Evolutionary conservation across 2,888 invertebrate species (phyloP).

Genomic region (Microctonus aethiopoides): DNA sequence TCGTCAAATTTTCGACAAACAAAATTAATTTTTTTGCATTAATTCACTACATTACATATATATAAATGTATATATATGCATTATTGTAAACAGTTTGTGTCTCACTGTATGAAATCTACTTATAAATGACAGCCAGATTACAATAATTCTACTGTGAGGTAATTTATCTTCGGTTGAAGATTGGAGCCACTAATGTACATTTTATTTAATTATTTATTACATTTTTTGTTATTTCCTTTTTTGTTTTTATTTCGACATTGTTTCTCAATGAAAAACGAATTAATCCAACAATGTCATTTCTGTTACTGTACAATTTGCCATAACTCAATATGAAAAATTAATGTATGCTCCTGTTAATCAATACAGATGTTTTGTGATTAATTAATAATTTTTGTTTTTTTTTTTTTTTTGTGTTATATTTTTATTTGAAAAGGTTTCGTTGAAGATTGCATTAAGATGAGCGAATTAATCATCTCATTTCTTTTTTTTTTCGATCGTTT

Average conservation of each 20-base stretch:
- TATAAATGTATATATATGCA: constrained; percentile 34
- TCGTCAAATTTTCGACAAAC: neutral
- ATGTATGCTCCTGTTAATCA: neutral
- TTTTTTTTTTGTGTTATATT: neutral
- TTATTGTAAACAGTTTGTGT: constrained; percentile 43
- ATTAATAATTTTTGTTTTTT: too few relatives aligned
- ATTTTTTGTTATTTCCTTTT: constrained; percentile 11
- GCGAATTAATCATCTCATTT: neutral
- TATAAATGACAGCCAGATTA: constrained; percentile 38
- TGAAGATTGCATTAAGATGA: neutral
- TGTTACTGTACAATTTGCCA: constrained; percentile 31
- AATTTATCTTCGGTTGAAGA: constrained; percentile 45
- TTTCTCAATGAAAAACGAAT: constrained; percentile 23
- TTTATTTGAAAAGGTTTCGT: neutral
- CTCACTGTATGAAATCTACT: constrained; percentile 38
- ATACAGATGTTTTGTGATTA: neutral
- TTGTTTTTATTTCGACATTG: constrained; percentile 1
- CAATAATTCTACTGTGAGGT: constrained; percentile 37
- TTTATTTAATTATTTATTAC: neutral
- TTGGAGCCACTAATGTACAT: constrained; percentile 47
- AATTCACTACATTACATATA: constrained; percentile 31
- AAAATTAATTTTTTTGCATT: constrained; percentile 27
- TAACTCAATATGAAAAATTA: constrained; percentile 35
- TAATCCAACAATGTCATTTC: constrained; percentile 32
- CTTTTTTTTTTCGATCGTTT: constrained; percentile 15